phyloP scores from a whole-genome alignment of 2,888 invertebrate species.

The Pristionchus fissidentatus region DNA sequence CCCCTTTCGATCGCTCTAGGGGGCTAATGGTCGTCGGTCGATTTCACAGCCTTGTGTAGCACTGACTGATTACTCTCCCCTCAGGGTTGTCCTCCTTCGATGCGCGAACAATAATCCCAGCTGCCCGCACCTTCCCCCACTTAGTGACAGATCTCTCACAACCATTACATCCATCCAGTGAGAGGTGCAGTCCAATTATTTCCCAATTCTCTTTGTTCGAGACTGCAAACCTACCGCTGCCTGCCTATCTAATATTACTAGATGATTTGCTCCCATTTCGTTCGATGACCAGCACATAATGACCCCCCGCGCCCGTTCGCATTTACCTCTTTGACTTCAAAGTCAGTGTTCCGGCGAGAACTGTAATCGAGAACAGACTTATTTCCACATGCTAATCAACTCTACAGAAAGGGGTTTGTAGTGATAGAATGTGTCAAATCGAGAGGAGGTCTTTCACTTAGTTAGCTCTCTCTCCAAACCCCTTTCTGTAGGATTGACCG shows the following conservation, averaged over 20 bases:
- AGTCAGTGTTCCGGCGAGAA: background rate
- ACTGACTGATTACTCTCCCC: background rate
- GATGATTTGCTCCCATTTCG: background rate
- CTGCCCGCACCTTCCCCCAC: background rate
- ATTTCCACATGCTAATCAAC: background rate
- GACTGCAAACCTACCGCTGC: background rate
- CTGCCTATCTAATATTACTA: conserved; percentile 3
- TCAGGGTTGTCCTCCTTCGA: background rate
- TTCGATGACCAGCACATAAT: background rate
- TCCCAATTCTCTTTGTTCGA: background rate
- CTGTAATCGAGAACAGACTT: background rate
- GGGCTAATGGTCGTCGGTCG: background rate
- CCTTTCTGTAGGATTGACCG: too few relatives aligned
- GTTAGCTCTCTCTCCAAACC: too few relatives aligned
- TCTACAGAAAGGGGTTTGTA: too few relatives aligned
- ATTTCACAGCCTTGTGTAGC: background rate
- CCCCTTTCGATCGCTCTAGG: background rate
- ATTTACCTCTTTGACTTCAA: background rate
- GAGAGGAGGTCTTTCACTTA: too few relatives aligned
- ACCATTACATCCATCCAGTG: conserved; percentile 1
- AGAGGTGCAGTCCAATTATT: background rate
- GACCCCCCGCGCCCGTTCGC: background rate
- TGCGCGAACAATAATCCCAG: conserved; percentile 23
- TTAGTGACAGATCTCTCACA: background rate
- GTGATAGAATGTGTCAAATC: background rate